phyloP scores from a whole-genome alignment of 2,888 invertebrate genomes.

The Deilephila elpenor region DNA sequence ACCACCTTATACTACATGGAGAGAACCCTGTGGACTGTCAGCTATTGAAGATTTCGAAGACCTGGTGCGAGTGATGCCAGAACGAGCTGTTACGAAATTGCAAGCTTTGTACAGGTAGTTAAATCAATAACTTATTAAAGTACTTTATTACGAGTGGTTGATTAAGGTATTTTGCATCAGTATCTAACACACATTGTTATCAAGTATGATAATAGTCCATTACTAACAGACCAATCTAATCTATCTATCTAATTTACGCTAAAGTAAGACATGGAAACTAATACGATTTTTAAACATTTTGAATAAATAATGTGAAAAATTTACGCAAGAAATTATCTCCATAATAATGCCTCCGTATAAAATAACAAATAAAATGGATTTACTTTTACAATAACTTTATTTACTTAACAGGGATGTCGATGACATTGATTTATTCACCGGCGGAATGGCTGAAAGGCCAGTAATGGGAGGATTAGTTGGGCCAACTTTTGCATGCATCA shows the following conservation, averaged over 20 bases:
- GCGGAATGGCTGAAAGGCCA: constrained; percentile 92
- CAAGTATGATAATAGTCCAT: too few species aligned
- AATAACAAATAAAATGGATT: background rate
- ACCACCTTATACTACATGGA: constrained; percentile 91
- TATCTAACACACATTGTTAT: too few species aligned
- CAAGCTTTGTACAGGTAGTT: constrained; percentile 82
- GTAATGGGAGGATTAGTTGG: constrained; percentile 92
- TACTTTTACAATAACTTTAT: background rate
- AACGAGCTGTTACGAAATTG: constrained; percentile 86
- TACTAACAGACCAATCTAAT: too few species aligned
- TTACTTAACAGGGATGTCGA: constrained; percentile 85
- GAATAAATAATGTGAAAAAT: too few species aligned
- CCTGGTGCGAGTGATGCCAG: constrained; percentile 87
- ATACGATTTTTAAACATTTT: too few species aligned
- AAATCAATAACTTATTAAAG: background rate
- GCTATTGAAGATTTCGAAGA: constrained; percentile 88
- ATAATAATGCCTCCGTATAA: too few species aligned
- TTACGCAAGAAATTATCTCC: too few species aligned
- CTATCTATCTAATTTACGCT: too few species aligned
- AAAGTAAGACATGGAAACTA: too few species aligned
- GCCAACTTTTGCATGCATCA: constrained; percentile 94
- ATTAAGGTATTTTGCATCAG: too few species aligned
- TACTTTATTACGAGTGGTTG: background rate
- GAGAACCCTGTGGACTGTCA: constrained; percentile 90
- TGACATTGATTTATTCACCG: constrained; percentile 94